A percentile compares a stretch with the other conserved stretches of the same genome.
Evolutionary conservation across 2,113 vertebrate genomes (phyloP).

Genomic region (Lophotis ruficrista): DNA sequence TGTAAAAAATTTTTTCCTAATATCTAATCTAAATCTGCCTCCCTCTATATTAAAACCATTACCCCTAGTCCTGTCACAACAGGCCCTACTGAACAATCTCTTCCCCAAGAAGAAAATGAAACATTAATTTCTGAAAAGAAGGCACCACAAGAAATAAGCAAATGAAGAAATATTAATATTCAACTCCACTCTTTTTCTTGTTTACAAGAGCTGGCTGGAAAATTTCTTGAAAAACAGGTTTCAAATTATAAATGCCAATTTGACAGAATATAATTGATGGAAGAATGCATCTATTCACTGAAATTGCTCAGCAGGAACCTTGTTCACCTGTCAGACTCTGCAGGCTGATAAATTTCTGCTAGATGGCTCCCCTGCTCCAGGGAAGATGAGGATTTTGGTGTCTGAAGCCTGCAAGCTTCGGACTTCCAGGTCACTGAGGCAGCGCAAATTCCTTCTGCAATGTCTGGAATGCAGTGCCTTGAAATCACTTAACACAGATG

Average conservation of each 20-base stretch:
- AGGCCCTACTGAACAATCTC: no score
- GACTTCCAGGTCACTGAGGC: background rate
- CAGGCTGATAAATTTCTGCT: background rate
- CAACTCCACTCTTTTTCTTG: background rate
- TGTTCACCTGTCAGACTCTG: slow-evolving; percentile 30
- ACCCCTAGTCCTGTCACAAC: no score
- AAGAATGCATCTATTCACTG: background rate
- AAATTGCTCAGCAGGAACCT: slow-evolving; percentile 20
- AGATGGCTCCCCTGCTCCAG: background rate
- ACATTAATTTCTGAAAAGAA: background rate
- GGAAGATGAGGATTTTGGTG: background rate
- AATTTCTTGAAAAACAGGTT: background rate
- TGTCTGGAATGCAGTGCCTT: background rate
- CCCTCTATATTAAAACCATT: no score
- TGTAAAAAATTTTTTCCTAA: no score
- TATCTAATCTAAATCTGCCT: no score
- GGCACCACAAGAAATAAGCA: background rate
- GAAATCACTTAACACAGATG: background rate
- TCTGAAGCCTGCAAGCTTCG: background rate
- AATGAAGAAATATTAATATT: slow-evolving; percentile 26
- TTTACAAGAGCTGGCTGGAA: background rate
- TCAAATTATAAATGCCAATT: background rate
- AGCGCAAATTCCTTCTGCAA: background rate
- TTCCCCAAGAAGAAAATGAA: background rate
- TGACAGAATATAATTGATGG: background rate